Evolutionary conservation across 1,140 invertebrate genomes (phyloP).

Genomic region (Zaprionus vittiger): DNA sequence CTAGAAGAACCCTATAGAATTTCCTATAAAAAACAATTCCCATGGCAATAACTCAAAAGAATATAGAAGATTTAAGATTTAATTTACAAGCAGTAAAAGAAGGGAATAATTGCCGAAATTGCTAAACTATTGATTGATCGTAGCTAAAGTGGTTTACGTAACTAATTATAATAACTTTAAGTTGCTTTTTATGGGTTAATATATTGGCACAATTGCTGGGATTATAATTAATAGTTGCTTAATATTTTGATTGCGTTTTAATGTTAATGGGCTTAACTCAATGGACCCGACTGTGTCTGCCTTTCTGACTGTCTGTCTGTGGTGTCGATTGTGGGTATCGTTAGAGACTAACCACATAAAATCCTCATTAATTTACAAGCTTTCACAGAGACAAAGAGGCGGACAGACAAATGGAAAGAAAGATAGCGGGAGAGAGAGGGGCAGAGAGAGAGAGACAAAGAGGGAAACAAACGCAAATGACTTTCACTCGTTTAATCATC

Average conservation of each 20-base stretch:
- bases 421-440: neutral
- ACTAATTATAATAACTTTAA: neutral
- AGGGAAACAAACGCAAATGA: conserved; percentile 22
- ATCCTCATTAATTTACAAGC: conserved; percentile 68
- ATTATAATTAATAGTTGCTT: conserved; percentile 46
- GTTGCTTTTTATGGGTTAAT: neutral
- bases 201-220: conserved; percentile 6
- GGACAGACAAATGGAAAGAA: neutral
- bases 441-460: neutral
- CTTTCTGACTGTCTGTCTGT: conserved; percentile 5
- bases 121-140: neutral
- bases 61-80: too few relatives aligned
- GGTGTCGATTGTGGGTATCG: conserved; percentile 40
- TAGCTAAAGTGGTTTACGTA: neutral
- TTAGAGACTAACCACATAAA: conserved; percentile 61
- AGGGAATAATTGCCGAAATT: neutral
- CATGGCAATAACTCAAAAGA: too few relatives aligned
- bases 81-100: neutral
- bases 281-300: conserved; percentile 3
- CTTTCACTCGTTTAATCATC: conserved; percentile 72
- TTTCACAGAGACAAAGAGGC: conserved; percentile 48
- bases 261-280: conserved; percentile 34
- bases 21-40: too few relatives aligned
- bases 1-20: too few relatives aligned
- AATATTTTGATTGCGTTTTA: conserved; percentile 41